phyloP scores from a whole-genome alignment of 1,140 invertebrate species.

The Drosophila lacteicornis region DNA sequence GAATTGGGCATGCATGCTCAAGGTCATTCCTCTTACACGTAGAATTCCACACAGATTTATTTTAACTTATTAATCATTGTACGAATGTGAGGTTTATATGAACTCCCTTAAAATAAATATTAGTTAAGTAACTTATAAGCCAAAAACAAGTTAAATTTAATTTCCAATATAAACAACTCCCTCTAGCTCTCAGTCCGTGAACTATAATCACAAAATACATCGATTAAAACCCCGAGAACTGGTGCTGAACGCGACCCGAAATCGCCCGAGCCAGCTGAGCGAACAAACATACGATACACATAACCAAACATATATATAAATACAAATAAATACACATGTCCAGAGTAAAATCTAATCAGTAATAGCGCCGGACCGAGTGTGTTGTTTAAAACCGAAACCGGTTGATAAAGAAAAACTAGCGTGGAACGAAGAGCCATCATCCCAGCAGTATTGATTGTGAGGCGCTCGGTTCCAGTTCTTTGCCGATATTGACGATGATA shows the following conservation, averaged over 20 bases:
- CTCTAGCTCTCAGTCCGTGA: not conserved
- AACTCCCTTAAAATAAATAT: too few species aligned
- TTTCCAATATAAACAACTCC: not conserved
- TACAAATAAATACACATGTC: not conserved
- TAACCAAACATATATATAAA: not conserved
- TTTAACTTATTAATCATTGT: too few species aligned
- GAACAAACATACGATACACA: conserved; percentile 6
- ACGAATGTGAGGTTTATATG: too few species aligned
- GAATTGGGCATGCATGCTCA: not conserved
- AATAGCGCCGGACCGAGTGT: not conserved
- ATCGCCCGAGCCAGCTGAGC: conserved; percentile 4
- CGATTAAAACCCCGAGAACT: not conserved
- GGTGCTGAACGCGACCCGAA: conserved; percentile 3
- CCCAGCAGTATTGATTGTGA: conserved; percentile 12
- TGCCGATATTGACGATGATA: conserved; percentile 1
- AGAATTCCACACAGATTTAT: too few species aligned
- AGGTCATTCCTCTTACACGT: not conserved
- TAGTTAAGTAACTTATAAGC: too few species aligned
- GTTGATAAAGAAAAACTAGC: conserved; percentile 16
- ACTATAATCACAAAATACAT: not conserved
- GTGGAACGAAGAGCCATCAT: not conserved
- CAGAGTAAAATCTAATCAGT: conserved; percentile 28
- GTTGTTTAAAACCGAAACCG: conserved; percentile 15
- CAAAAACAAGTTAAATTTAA: not conserved
- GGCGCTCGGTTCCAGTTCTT: not conserved